phyloP scores from a whole-genome alignment of 2,888 invertebrate species.

The Archips xylosteana region DNA sequence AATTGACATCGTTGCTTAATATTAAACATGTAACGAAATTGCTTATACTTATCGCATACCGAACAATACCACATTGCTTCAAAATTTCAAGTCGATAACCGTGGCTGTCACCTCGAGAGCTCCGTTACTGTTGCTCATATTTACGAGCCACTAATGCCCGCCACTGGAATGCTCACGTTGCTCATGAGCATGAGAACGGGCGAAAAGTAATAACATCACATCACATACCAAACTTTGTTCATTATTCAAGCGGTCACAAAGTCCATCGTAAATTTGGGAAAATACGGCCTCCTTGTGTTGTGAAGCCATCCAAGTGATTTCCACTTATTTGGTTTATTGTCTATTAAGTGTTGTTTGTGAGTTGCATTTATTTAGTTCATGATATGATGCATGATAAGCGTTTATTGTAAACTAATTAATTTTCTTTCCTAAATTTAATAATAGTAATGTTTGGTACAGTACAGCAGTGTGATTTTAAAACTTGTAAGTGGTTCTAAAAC shows the following conservation, averaged over 20 bases:
- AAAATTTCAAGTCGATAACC: constrained; percentile 29
- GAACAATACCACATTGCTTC: constrained; percentile 37
- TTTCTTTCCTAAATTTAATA: background rate
- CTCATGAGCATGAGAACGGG: constrained; percentile 30
- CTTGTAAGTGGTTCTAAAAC: constrained; percentile 25
- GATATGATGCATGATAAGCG: too few species aligned
- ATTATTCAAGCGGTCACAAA: constrained; percentile 57
- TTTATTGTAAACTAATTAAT: too few species aligned
- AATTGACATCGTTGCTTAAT: constrained; percentile 35
- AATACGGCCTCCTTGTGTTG: constrained; percentile 46
- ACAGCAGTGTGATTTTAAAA: constrained; percentile 34
- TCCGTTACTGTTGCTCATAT: constrained; percentile 57
- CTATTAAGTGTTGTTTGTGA: background rate
- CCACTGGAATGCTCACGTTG: constrained; percentile 44
- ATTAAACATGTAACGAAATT: constrained; percentile 34
- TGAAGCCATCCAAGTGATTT: constrained; percentile 21
- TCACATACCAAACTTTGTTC: constrained; percentile 49
- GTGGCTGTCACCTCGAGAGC: constrained; percentile 40
- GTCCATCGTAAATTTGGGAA: constrained; percentile 61
- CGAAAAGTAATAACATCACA: constrained; percentile 21
- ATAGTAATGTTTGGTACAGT: constrained; percentile 19
- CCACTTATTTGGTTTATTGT: background rate
- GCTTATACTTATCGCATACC: constrained; percentile 22
- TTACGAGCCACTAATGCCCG: constrained; percentile 63
- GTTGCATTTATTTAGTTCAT: too few species aligned